Evolutionary conservation across 2,113 vertebrate genomes (phyloP).

Genomic region (Nymphicus hollandicus): DNA sequence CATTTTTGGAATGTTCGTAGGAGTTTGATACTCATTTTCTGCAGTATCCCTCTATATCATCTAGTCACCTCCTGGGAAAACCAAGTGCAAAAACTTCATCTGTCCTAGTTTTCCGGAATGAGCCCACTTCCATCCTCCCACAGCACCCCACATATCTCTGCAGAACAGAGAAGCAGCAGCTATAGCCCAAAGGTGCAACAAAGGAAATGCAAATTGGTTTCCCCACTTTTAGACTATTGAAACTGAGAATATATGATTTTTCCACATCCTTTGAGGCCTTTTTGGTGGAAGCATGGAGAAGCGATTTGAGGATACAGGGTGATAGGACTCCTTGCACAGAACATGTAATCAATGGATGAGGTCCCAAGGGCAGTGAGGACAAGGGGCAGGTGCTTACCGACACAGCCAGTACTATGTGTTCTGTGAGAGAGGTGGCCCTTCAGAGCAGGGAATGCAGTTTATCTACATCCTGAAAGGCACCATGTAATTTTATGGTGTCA

Average conservation of each 20-base stretch:
- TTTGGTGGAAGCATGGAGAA: neutral
- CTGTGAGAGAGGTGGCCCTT: neutral
- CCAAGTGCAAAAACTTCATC: neutral
- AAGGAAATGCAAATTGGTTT: neutral
- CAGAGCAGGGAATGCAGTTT: neutral
- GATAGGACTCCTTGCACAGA: neutral
- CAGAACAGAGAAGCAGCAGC: neutral
- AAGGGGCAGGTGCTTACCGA: neutral
- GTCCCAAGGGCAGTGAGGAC: neutral
- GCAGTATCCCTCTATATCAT: neutral
- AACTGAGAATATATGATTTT: neutral
- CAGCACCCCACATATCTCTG: neutral
- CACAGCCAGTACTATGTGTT: neutral
- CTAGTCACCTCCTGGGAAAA: neutral
- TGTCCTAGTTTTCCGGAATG: conserved; percentile 18
- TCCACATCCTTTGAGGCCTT: neutral
- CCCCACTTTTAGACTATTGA: neutral
- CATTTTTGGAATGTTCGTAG: neutral
- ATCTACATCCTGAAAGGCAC: conserved; percentile 35
- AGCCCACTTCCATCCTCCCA: conserved; percentile 7
- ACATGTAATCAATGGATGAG: neutral
- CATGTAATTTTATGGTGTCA: conserved; percentile 43
- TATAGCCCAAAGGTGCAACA: conserved; percentile 9
- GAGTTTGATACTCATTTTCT: neutral
- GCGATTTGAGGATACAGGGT: neutral